Percentiles rank a stretch among this genome's conserved stretches.
phyloP scores from a whole-genome alignment of 2,888 invertebrate genomes.

The Platycnemis pennipes region DNA sequence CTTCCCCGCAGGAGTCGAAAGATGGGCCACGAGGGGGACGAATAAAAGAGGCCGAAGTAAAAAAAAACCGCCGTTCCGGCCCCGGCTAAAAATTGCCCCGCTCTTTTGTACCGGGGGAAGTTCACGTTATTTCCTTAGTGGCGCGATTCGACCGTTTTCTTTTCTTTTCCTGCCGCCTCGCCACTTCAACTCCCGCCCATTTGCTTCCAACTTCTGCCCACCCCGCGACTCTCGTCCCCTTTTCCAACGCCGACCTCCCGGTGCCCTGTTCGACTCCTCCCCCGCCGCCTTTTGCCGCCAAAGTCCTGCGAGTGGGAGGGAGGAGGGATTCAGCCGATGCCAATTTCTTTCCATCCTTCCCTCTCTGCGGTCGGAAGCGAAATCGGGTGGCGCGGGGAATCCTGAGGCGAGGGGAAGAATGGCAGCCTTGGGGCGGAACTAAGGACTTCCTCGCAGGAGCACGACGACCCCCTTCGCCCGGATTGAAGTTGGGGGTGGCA shows the following conservation, averaged over 20 bases:
- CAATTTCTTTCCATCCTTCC: not conserved
- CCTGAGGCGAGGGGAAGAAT: not conserved
- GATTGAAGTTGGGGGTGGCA: no score
- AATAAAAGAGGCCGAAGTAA: not conserved
- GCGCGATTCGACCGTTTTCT: conserved; percentile 1
- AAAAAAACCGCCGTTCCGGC: not conserved
- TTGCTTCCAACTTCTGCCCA: not conserved
- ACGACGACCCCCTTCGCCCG: not conserved
- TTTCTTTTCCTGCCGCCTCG: not conserved
- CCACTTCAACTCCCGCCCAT: conserved; percentile 25
- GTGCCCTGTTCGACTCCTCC: no score
- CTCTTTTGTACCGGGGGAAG: conserved; percentile 27
- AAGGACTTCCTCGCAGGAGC: not conserved
- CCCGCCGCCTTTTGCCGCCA: not conserved
- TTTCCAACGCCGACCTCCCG: no score
- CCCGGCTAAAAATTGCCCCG: conserved; percentile 19
- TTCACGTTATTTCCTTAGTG: conserved; percentile 35
- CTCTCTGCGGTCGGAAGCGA: not conserved
- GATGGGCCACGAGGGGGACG: not conserved
- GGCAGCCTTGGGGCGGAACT: not conserved
- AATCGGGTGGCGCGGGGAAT: not conserved
- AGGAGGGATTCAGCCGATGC: not conserved
- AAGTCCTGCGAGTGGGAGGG: not conserved
- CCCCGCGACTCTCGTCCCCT: not conserved
- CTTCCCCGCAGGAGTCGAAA: not conserved